Evolutionary conservation across 2,113 vertebrate genomes (phyloP).

Genomic region (Thamnaconus septentrionalis): DNA sequence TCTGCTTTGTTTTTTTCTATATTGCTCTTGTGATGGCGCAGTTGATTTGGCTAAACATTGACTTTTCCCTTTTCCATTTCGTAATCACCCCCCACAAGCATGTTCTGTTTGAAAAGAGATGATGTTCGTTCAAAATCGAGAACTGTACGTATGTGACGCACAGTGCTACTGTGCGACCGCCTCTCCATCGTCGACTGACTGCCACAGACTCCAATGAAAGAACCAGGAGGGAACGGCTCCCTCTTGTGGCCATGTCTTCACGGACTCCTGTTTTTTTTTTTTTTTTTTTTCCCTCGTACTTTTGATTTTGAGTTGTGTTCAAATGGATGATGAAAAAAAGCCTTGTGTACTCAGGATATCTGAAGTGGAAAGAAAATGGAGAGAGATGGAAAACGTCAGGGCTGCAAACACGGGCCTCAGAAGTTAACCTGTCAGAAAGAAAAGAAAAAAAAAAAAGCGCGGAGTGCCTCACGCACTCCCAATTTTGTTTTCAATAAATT

Average conservation of each 20-base stretch:
- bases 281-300: no score
- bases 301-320: slow-evolving; percentile 93
- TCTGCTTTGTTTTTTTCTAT: no score
- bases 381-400: slow-evolving; percentile 82
- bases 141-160: background rate
- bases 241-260: slow-evolving; percentile 83
- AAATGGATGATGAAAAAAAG: slow-evolving; percentile 62
- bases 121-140: no score
- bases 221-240: slow-evolving; percentile 41
- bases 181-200: background rate
- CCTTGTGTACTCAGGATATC: slow-evolving; percentile 92
- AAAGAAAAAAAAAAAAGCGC: slow-evolving; percentile 26
- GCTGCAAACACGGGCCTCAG: slow-evolving; percentile 81
- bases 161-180: slow-evolving; percentile 11
- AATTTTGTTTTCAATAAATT: slow-evolving; percentile 96
- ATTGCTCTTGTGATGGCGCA: no score
- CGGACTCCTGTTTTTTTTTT: slow-evolving; percentile 89
- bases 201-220: slow-evolving; percentile 41
- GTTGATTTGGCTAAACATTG: no score
- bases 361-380: slow-evolving; percentile 61
- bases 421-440: slow-evolving; percentile 82
- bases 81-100: slow-evolving; percentile 26
- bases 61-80: background rate
- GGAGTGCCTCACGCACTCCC: slow-evolving; percentile 84
- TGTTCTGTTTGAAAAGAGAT: slow-evolving; percentile 22